These are phyloP conservation scores for Fistularia commersonii DNA, from an alignment of 2,797 vertebrate genomes.

Conservation along the genomic window DNA sequence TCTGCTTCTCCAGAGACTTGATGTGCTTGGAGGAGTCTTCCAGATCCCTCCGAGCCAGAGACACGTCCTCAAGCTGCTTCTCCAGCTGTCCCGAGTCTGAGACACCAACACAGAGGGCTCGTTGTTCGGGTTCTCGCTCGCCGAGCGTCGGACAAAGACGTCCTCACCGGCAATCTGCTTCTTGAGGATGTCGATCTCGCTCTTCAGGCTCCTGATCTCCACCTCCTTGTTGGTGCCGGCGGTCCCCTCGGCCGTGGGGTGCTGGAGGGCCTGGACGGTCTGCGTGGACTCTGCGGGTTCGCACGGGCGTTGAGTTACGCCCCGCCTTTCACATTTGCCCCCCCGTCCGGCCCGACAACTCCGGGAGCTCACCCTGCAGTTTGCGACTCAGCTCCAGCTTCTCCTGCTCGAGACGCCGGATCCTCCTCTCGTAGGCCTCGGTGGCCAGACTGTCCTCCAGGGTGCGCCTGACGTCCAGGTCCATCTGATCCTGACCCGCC, in stretches of 20 bases:
- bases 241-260: conserved; percentile 83
- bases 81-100: conserved; percentile 86
- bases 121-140: no score
- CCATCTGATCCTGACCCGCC: conserved; percentile 68
- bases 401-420: conserved; percentile 93
- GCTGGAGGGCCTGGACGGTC: conserved; percentile 91
- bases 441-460: conserved; percentile 93
- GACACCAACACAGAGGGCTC: conserved; percentile 37
- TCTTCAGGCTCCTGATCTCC: conserved; percentile 93
- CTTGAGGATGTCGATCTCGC: conserved; percentile 92
- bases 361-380: conserved; percentile 82
- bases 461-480: conserved; percentile 84
- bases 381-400: conserved; percentile 95
- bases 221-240: conserved; percentile 85
- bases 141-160: no score
- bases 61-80: conserved; percentile 88
- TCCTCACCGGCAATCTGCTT: conserved; percentile 93
- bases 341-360: no score
- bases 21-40: conserved; percentile 90
- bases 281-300: conserved; percentile 85
- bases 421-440: conserved; percentile 95
- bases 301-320: neutral
- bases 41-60: conserved; percentile 78
- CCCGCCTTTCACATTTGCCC: no score
- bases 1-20: conserved; percentile 89